Evolutionary conservation across 2,888 invertebrate species (phyloP), one percentile per base, ranked within the genome.

Genomic region (Tetragonula carbonaria): DNA sequence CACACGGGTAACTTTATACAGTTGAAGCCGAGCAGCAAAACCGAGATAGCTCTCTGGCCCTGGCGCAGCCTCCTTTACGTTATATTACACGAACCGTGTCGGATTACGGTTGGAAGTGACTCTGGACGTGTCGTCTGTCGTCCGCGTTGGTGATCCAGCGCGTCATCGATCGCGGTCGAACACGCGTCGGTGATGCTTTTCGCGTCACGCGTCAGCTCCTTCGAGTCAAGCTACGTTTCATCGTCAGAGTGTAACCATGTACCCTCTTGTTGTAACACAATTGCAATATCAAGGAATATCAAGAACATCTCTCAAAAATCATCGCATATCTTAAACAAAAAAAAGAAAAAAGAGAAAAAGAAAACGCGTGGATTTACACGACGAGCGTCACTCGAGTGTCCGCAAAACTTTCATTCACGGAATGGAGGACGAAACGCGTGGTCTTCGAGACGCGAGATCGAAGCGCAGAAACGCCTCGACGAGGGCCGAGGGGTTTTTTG

Each of bases 21-120:
- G 45, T 8, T 45, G 45, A 45, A 33, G 70, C 23, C 21, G 68
- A 38, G 63, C 53, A 28, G 51, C 70, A 74, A 78, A 73, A 78
- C 74, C 67, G 50, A 78, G 84, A 80, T 74, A 86, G 82, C 18
- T 71, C 38, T 28, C 75, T 67, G 63, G 68, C 66, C 75, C 70
- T 84, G 65, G 75, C 53, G 68, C 81, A 84, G 76, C 72, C 78
- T 74, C 78, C 76, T 78, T 75, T 82, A 80, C 86, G 86, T 88
- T 88, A 88, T 88, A 90, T 88, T 90, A 87, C 88, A 88, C 80
- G 89, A 88, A 90, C 83, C 90, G 89, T 91, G 90, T 93, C 90
- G 88, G 86, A 92, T 93, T 92, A 91, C 90, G 50, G 77, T 67
- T 73, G 74, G 81, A 86, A 86, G 73, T 82, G 86, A 66, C 84